phyloP scores from a whole-genome alignment of 1,140 invertebrate species.

The Coptotermes formosanus region DNA sequence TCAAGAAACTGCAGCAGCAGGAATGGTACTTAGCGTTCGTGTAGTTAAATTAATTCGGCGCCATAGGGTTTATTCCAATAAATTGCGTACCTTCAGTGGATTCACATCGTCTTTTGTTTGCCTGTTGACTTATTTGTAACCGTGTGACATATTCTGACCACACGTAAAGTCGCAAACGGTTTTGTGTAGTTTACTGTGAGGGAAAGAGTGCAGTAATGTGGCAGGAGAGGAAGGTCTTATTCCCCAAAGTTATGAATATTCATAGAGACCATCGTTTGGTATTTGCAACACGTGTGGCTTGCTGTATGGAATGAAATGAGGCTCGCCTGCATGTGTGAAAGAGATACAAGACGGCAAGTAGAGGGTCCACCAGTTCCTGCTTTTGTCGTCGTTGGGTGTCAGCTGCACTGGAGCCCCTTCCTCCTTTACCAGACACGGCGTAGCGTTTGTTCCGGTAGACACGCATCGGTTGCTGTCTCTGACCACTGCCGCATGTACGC shows the following conservation, averaged over 20 bases:
- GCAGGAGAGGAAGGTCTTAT: background rate
- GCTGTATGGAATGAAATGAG: slow-evolving; percentile 13
- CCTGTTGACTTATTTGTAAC: background rate
- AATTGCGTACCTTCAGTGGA: no score
- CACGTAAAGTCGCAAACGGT: background rate
- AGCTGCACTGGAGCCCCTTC: background rate
- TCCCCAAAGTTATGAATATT: background rate
- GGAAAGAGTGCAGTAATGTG: background rate
- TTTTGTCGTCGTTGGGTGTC: background rate
- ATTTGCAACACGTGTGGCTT: background rate
- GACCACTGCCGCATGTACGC: no score
- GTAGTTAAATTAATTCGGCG: background rate
- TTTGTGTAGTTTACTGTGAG: background rate
- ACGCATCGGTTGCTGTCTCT: no score
- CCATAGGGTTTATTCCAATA: background rate
- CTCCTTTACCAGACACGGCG: background rate
- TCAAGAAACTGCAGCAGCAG: no score
- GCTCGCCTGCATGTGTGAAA: background rate
- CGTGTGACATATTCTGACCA: background rate
- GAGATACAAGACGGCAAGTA: background rate
- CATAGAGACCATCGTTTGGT: background rate
- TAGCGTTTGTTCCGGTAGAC: background rate
- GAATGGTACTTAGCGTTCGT: background rate
- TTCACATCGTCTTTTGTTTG: no score
- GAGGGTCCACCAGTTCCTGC: background rate